These are phyloP conservation scores for Marmota monax DNA, from an alignment of 2,113 vertebrate genomes.

Conservation along the genomic window DNA sequence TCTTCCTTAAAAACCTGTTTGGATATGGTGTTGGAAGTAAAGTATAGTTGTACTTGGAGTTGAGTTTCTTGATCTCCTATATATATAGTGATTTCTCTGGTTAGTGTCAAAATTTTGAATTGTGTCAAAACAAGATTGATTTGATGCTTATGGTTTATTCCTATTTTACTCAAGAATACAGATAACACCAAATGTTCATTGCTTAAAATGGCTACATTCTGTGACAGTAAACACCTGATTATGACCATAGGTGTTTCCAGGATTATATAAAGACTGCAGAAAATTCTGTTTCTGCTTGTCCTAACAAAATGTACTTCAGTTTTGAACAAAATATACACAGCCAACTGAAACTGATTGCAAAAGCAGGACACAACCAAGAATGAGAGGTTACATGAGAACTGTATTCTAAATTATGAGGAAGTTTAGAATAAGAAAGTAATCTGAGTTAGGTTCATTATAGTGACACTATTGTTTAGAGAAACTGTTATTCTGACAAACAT, in stretches of 20 bases:
- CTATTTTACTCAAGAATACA: conserved; percentile 2
- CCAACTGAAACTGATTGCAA: conserved; percentile 52
- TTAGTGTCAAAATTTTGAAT: not conserved
- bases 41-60: not conserved
- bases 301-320: conserved; percentile 35
- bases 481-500: conserved; percentile 41
- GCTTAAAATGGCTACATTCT: not conserved
- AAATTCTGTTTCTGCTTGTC: conserved; percentile 41
- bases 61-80: conserved; percentile 34
- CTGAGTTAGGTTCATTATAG: conserved; percentile 34
- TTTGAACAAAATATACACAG: conserved; percentile 37
- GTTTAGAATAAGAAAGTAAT: conserved; percentile 31
- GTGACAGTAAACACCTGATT: not conserved
- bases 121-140: not conserved
- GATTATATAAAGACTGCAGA: not conserved
- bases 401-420: conserved; percentile 22
- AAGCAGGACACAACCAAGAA: not conserved
- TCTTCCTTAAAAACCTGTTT: conserved; percentile 28
- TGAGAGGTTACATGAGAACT: conserved; percentile 17
- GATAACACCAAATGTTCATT: not conserved
- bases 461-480: conserved; percentile 48
- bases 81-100: not conserved
- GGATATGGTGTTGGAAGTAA: conserved; percentile 35
- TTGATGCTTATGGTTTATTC: conserved; percentile 13
- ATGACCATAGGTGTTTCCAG: not conserved